Percentiles rank a stretch among this genome's conserved stretches.
Evolutionary conservation across 2,797 vertebrate species (phyloP).

Genomic region (Carcharodon carcharias): DNA sequence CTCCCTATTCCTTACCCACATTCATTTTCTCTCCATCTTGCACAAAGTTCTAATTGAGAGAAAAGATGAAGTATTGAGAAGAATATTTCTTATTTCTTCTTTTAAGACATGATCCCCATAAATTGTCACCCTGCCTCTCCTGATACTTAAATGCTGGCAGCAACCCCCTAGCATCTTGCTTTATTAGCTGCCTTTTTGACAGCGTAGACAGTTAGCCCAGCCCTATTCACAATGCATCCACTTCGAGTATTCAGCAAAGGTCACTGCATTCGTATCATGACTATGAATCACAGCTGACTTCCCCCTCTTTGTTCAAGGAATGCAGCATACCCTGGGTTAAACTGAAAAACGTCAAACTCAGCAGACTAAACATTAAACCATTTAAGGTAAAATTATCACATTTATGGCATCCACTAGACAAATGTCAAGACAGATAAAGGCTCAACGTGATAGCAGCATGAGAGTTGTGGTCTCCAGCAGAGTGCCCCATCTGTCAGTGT

Average conservation of each 20-base stretch:
- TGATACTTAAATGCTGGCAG: not conserved
- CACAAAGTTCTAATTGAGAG: not conserved
- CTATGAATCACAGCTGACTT: not conserved
- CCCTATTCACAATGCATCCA: not conserved
- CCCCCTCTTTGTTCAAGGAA: slow-evolving; percentile 29
- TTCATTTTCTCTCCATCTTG: not conserved
- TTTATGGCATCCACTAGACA: slow-evolving; percentile 39
- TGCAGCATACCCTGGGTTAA: slow-evolving; percentile 42
- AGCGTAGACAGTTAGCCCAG: not conserved
- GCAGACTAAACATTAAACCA: slow-evolving; percentile 54
- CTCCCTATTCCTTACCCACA: not conserved
- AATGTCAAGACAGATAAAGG: slow-evolving; percentile 14
- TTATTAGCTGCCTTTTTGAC: not conserved
- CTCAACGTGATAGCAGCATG: slow-evolving; percentile 42
- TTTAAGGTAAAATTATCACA: slow-evolving; percentile 57
- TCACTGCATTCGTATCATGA: not conserved
- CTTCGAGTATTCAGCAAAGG: not conserved
- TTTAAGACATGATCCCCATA: not conserved
- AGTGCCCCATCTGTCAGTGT: slow-evolving; percentile 60
- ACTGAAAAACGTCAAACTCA: slow-evolving; percentile 45
- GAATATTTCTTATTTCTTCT: not conserved
- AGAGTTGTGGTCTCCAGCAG: slow-evolving; percentile 53
- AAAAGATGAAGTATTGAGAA: not conserved
- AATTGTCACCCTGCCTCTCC: not conserved
- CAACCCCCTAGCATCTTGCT: not conserved